Evolutionary conservation across 2,888 invertebrate species (phyloP).

Genomic region (Osmoderma eremita): DNA sequence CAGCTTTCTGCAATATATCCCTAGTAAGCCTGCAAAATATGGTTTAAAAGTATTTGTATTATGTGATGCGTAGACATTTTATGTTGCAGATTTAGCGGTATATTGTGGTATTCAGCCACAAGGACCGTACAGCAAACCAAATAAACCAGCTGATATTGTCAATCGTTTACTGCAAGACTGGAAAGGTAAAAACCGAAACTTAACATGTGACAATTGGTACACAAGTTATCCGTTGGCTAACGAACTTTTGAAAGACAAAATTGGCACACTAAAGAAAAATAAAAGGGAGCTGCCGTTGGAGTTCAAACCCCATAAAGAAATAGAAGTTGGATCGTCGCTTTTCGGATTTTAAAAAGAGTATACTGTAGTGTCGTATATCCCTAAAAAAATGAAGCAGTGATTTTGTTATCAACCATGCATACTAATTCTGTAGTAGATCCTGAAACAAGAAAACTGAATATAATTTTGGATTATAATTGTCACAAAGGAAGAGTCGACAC

Average conservation of each 20-base stretch:
- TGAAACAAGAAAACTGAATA: conserved; percentile 46
- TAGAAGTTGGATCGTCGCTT: not conserved
- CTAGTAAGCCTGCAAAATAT: conserved; percentile 51
- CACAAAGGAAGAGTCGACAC: conserved; percentile 52
- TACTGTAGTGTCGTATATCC: not conserved
- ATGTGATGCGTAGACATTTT: not conserved
- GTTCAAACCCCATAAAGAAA: too few relatives aligned
- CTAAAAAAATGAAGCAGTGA: conserved; percentile 7
- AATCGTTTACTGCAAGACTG: not conserved
- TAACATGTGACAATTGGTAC: not conserved
- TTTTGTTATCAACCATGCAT: not conserved
- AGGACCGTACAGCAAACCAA: not conserved
- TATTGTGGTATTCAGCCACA: conserved; percentile 17
- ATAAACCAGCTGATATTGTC: not conserved
- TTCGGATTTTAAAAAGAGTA: conserved; percentile 3
- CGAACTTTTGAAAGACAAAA: too few relatives aligned
- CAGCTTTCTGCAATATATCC: conserved; percentile 44
- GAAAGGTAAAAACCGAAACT: not conserved
- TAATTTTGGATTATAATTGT: conserved; percentile 44
- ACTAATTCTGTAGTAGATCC: conserved; percentile 20
- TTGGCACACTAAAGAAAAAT: too few relatives aligned
- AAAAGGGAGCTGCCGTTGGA: too few relatives aligned
- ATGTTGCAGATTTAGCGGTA: conserved; percentile 8
- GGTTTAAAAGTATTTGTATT: conserved; percentile 47
- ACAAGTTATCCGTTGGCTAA: not conserved